These are phyloP conservation scores for Carapus acus DNA, from an alignment of 2,797 vertebrate species.

Conservation along the genomic window DNA sequence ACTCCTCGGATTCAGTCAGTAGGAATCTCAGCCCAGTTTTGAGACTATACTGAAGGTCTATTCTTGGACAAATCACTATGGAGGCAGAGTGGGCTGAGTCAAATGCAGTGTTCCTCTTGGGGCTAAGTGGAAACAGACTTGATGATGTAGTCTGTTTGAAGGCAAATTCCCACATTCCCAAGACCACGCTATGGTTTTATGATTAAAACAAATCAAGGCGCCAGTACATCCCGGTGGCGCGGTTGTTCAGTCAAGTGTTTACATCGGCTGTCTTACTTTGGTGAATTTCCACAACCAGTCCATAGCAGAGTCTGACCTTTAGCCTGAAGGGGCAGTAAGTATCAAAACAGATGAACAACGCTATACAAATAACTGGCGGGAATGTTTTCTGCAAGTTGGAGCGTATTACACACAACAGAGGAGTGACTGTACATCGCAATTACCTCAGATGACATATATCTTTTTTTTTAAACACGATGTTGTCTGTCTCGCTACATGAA, in stretches of 20 bases:
- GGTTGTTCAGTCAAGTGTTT: background rate
- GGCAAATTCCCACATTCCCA: constrained; percentile 11
- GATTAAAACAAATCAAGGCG: background rate
- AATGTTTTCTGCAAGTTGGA: too few relatives aligned
- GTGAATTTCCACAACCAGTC: background rate
- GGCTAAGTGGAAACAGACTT: constrained; percentile 42
- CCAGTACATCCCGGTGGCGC: background rate
- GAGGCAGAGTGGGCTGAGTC: constrained; percentile 9
- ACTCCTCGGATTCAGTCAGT: constrained; percentile 30
- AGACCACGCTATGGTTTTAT: background rate
- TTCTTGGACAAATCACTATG: constrained; percentile 33
- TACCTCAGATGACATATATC: too few relatives aligned
- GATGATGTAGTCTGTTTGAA: constrained; percentile 19
- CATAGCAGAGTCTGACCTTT: too few relatives aligned
- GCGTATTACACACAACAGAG: too few relatives aligned
- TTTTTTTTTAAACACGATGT: too few relatives aligned
- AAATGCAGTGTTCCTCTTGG: constrained; percentile 4
- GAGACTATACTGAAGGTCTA: constrained; percentile 30
- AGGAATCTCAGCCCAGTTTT: constrained; percentile 36
- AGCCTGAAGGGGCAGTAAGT: too few relatives aligned
- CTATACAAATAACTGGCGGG: too few relatives aligned
- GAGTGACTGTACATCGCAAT: too few relatives aligned
- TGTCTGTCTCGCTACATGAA: background rate
- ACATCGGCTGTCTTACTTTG: background rate
- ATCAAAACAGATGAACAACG: too few relatives aligned